Evolutionary conservation across 2,113 vertebrate species (phyloP).

Genomic region (Junco hyemalis): DNA sequence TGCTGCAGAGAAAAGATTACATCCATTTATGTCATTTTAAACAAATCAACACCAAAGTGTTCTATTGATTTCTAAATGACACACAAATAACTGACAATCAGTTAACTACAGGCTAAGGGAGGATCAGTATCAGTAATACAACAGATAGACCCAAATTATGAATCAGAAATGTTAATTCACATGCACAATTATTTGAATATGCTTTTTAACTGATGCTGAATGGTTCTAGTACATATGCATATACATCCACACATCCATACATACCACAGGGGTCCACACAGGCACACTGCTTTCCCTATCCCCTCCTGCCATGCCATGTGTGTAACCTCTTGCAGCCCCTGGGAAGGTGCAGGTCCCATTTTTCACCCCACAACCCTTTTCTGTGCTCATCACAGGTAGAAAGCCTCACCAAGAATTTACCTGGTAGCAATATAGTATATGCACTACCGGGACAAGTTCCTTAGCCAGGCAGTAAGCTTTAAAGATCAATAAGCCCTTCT

Average conservation of each 20-base stretch:
- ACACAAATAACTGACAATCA: not conserved
- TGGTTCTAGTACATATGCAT: rapidly evolving
- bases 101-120: not conserved
- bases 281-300: not conserved
- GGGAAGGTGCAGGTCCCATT: not conserved
- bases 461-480: not conserved
- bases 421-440: not conserved
- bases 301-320: not conserved
- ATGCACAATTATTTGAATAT: rapidly evolving
- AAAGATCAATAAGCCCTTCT: not conserved
- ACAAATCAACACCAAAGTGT: not conserved
- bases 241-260: too few relatives aligned
- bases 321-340: not conserved
- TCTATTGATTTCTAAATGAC: not conserved
- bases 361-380: not conserved
- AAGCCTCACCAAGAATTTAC: not conserved
- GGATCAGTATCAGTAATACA: not conserved
- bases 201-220: rapidly evolving
- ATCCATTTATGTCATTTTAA: not conserved
- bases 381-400: not conserved
- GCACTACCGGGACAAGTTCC: not conserved
- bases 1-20: not conserved
- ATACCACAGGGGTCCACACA: not conserved
- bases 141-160: not conserved
- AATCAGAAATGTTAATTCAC: not conserved